Base-by-base conservation (phyloP, 2,888 invertebrate genomes). In the Gastrophysa polygoni region DNA sequence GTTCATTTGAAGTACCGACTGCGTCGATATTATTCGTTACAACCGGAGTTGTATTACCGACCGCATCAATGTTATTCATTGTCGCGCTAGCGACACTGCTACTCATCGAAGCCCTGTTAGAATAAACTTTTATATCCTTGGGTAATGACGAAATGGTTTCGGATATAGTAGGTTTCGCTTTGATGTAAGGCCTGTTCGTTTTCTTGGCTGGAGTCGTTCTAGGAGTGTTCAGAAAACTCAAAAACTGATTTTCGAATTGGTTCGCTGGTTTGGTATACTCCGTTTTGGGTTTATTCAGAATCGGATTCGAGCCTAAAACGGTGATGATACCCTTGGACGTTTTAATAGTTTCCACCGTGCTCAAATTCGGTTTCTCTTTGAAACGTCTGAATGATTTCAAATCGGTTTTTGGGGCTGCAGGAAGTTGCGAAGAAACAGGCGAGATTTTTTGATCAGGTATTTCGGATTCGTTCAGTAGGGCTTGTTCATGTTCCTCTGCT, bases 401-500 rank as follows among this genome's bases (percentile, higher is more conserved):
- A 11, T 67, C 38, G 7, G 44, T n/a, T 34, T 55, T 57, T 14
- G 32, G 43, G n/a, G 18, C 24, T 14, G 55, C 17, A 17, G 29
- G 20, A 6, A 28, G 17, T 58, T 50, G 50, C 46, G 0, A 28
- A 38, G 58, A 8, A 43, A 44, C 10, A 32, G 59, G 8, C 20
- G n/a, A 14, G 32, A 48, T 16, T 58, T 18, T 14, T 16, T 7
- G 24, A 20, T 54, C 8, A n/a, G 38, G 43, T 34, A 44, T 32
- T 16, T 52, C 34, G 43, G 61, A 17, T 49, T 61, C 61, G n/a
- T 57, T 50, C n/a, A 67, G 59, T 6, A 71, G 59, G 6, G 69
- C 69, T 58, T 73, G 73, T 67, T 79, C 78, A 66, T 80, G 80
- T 64, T 81, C 81, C 54, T 78, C 71, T 7, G 75, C 75, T 0